These are phyloP conservation scores for Puffinus mauretanicus DNA, from an alignment of 2,113 vertebrate species.

Conservation along the genomic window DNA sequence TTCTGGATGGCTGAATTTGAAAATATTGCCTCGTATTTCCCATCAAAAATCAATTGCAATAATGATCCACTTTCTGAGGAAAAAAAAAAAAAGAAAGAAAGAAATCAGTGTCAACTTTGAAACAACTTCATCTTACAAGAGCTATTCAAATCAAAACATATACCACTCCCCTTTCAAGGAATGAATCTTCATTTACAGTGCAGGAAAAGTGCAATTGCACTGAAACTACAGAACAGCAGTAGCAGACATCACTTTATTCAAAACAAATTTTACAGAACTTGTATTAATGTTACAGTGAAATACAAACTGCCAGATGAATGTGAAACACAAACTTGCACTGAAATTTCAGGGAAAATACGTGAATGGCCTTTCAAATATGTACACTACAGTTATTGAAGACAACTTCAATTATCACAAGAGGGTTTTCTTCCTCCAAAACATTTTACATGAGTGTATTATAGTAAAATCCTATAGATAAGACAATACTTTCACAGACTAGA, in stretches of 20 bases:
- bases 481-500: not conserved
- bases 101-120: not conserved
- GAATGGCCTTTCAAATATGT: not conserved
- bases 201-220: not conserved
- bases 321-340: not conserved
- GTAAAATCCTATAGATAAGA: not conserved
- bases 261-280: not conserved
- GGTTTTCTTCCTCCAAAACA: not conserved
- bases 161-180: not conserved
- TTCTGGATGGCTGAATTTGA: constrained; percentile 72
- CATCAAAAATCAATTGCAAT: constrained; percentile 81
- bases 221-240: not conserved
- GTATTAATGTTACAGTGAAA: not conserved
- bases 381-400: not conserved
- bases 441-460: not conserved
- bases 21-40: constrained; percentile 82
- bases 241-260: not conserved
- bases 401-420: not conserved
- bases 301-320: not conserved
- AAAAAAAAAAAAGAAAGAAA: not conserved
- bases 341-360: not conserved
- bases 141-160: not conserved
- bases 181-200: not conserved
- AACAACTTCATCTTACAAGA: not conserved
- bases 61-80: constrained; percentile 77